Evolutionary conservation across 1,140 invertebrate species (phyloP).

Genomic region (Drosophila cardini): DNA sequence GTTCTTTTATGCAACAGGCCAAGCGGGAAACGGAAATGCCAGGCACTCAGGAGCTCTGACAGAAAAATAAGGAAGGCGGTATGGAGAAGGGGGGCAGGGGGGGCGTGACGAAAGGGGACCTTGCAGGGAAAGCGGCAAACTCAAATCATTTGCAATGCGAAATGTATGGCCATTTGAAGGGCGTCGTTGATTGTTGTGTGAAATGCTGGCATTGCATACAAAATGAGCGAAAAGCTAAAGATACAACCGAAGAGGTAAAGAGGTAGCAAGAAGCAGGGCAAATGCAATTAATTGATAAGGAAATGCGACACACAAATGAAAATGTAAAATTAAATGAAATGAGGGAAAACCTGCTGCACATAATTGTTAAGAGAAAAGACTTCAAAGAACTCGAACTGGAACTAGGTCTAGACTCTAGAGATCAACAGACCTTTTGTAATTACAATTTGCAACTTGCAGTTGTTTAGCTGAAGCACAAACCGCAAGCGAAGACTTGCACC

Average conservation of each 20-base stretch:
- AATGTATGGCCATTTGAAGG: constrained; percentile 50
- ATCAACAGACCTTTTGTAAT: constrained; percentile 20
- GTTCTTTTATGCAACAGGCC: constrained; percentile 79
- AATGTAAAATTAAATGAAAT: constrained; percentile 26
- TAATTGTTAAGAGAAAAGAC: constrained; percentile 24
- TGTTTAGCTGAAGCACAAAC: constrained; percentile 22
- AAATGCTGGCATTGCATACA: constrained; percentile 61
- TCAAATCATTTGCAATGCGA: constrained; percentile 65
- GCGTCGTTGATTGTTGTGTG: constrained; percentile 74
- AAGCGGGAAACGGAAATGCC: constrained; percentile 64
- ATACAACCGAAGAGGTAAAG: neutral
- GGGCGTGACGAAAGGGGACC: too few relatives aligned
- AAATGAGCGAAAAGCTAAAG: constrained; percentile 49
- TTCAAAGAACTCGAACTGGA: constrained; percentile 8
- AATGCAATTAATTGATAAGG: constrained; percentile 45
- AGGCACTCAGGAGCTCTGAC: constrained; percentile 17
- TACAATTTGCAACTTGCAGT: constrained; percentile 6
- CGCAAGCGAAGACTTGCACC: constrained; percentile 7
- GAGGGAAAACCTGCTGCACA: constrained; percentile 17
- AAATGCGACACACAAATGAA: constrained; percentile 28
- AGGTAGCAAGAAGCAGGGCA: constrained; percentile 16
- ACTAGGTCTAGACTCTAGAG: constrained; percentile 20
- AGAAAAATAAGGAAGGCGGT: neutral
- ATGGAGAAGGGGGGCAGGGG: constrained; percentile 3
- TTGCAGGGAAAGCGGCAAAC: constrained; percentile 7